Percentiles rank a stretch among this genome's conserved stretches.
These are phyloP conservation scores for Cirrhinus mrigala DNA, from an alignment of 2,797 vertebrate genomes.

Conservation along the genomic window DNA sequence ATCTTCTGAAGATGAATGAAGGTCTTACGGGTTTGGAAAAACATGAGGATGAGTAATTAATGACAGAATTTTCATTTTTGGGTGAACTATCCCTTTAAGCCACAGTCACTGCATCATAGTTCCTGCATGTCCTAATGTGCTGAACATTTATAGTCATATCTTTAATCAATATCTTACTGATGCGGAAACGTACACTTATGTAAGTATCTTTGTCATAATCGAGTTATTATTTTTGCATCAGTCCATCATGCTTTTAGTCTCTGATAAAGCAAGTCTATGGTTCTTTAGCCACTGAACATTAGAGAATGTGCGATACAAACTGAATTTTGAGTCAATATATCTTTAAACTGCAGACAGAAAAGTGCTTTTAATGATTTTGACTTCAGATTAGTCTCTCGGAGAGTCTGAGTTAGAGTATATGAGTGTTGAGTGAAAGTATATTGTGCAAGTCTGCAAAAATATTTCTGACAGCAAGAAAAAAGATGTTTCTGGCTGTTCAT, in stretches of 20 bases:
- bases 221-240: background rate
- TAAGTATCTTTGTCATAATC: background rate
- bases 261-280: background rate
- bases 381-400: background rate
- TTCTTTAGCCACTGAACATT: slow-evolving; percentile 63
- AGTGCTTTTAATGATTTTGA: slow-evolving; percentile 20
- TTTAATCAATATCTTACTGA: background rate
- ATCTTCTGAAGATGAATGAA: no score
- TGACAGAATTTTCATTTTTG: no score
- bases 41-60: no score
- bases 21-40: no score
- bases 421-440: background rate
- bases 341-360: slow-evolving; percentile 1
- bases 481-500: background rate
- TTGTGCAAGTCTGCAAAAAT: background rate
- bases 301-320: slow-evolving; percentile 38
- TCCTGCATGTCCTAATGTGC: background rate
- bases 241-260: slow-evolving; percentile 27
- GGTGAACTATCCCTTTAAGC: no score
- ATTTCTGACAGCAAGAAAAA: slow-evolving; percentile 23
- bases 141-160: background rate
- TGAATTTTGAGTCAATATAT: slow-evolving; percentile 10
- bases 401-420: background rate
- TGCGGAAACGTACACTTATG: background rate
- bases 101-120: background rate